Evolutionary conservation across 2,113 vertebrate species (phyloP).

Genomic region (Poeciliopsis occidentalis): DNA sequence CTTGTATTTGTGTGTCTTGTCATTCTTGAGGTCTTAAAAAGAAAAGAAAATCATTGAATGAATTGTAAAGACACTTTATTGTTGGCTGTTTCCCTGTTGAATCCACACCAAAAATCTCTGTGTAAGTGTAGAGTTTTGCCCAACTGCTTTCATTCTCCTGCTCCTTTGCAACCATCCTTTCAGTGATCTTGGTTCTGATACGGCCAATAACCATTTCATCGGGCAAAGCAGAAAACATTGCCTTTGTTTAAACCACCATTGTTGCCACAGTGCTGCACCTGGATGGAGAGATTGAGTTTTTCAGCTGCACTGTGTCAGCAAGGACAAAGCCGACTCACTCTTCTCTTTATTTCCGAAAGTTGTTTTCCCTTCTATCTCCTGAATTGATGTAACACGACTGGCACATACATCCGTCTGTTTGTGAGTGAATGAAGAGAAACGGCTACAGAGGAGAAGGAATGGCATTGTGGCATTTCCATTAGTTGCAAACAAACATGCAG

Average conservation of each 20-base stretch:
- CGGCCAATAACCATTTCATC: conserved; percentile 53
- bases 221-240: conserved; percentile 62
- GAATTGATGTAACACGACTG: conserved; percentile 47
- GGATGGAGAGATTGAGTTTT: conserved; percentile 73
- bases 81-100: conserved; percentile 42
- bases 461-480: conserved; percentile 15
- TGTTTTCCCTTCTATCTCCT: conserved; percentile 55
- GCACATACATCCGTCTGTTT: conserved; percentile 39
- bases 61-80: conserved; percentile 42
- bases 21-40: neutral
- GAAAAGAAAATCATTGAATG: neutral
- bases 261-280: conserved; percentile 71
- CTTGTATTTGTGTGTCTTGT: too few relatives aligned
- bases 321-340: conserved; percentile 73
- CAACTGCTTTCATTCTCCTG: conserved; percentile 33
- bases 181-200: conserved; percentile 49
- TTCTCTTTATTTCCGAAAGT: conserved; percentile 63
- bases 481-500: neutral
- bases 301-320: conserved; percentile 60
- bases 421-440: conserved; percentile 44
- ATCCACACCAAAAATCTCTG: conserved; percentile 30
- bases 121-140: conserved; percentile 43
- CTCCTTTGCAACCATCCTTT: conserved; percentile 50
- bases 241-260: conserved; percentile 71
- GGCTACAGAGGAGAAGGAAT: neutral